Base-by-base conservation (phyloP, 2,888 invertebrate species). In the Entomobrya multifasciata region DNA sequence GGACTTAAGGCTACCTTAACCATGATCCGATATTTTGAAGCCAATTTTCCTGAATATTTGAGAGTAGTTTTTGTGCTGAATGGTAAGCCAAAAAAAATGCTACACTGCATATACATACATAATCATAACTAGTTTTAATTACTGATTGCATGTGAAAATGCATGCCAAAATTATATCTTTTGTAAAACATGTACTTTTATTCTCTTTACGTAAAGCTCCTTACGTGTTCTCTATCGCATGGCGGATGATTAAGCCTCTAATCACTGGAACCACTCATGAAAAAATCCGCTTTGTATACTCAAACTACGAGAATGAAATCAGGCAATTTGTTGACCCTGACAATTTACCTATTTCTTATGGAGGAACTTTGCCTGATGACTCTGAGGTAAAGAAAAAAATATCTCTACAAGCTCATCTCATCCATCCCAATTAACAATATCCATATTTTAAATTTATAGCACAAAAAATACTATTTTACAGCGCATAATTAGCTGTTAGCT, bases 1-100 rank as follows among this genome's bases (percentile, higher is more conserved):
- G 86, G 86, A 65, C 0, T 86, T 25, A 86, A 86, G 76, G 86
- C 86, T 4, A 86, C 86, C 11, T 67, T 86, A 8, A 86, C 86
- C 1, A 86, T 86, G 86, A 76, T 86, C 15, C 30, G 47, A 44
- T 86, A 86, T 67, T 86, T 81, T 67, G 86, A 86, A 20, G 86
- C 86, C 3, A 86, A 86, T 22, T 86, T 86, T 22, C 86, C 86
- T 3, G 86, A 86, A 47, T 76, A 86, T 67, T 55, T 86, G 25
- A 22, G 86, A 81, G 86, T 86, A 11, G 86, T 86, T 11, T 81
- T 76, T 36, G 80, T 86, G 13, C 22, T 86, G 30, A 86, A 86
- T 81, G 86, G 86, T 86, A 65, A 49, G 27, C n/a, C n/a, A n/a
- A n/a, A n/a, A n/a, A n/a, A n/a, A n/a, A n/a, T n/a, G n/a, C n/a